These are phyloP conservation scores for Scaptomyza hsui DNA, from an alignment of 1,140 invertebrate species.

Conservation along the genomic window DNA sequence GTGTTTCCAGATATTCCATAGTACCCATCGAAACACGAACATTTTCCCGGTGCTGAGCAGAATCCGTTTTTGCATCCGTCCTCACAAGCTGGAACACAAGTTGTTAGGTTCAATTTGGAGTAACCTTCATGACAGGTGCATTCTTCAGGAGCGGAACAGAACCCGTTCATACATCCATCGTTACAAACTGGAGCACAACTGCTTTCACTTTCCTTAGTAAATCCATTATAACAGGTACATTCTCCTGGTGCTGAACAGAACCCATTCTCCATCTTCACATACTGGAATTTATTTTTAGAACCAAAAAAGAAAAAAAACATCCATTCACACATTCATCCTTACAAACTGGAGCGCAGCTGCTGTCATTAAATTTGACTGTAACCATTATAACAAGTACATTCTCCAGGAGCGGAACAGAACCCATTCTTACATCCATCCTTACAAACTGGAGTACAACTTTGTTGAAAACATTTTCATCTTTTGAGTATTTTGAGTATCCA, in stretches of 20 bases:
- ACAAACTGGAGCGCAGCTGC: slow-evolving; percentile 11
- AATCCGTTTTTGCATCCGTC: slow-evolving; percentile 10
- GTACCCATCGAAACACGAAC: slow-evolving; percentile 18
- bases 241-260: neutral
- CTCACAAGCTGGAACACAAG: slow-evolving; percentile 6
- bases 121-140: slow-evolving; percentile 13
- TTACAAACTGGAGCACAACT: neutral
- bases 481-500: neutral
- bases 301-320: too few relatives aligned
- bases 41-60: slow-evolving; percentile 10
- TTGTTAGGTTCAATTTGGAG: neutral
- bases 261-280: slow-evolving; percentile 4
- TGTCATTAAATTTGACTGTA: slow-evolving; percentile 7
- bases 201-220: neutral
- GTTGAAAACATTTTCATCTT: too few relatives aligned
- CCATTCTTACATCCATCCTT: slow-evolving; percentile 29
- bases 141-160: neutral
- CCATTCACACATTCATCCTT: slow-evolving; percentile 12
- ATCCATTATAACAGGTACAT: slow-evolving; percentile 15
- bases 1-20: slow-evolving; percentile 1
- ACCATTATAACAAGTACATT: slow-evolving; percentile 16
- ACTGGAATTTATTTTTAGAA: too few relatives aligned
- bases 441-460: slow-evolving; percentile 32
- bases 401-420: slow-evolving; percentile 17
- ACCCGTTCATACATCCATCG: neutral